These are phyloP conservation scores for Pelmatolapia mariae DNA, from an alignment of 2,113 vertebrate species.

Conservation along the genomic window DNA sequence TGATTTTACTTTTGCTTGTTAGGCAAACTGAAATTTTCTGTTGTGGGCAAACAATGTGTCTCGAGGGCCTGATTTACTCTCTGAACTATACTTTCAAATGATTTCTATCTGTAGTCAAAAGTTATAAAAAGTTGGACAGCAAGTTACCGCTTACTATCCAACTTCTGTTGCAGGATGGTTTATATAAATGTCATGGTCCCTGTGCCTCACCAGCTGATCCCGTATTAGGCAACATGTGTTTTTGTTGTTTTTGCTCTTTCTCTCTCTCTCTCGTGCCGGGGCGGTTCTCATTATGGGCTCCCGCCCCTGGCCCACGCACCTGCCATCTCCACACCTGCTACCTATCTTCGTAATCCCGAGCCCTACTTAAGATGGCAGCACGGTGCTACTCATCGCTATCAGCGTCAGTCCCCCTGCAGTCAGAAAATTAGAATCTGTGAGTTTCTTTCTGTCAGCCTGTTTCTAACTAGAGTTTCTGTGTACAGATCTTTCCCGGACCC, in stretches of 20 bases:
- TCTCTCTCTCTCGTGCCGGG: neutral
- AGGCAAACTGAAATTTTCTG: neutral
- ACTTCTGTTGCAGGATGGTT: neutral
- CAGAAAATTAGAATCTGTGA: neutral
- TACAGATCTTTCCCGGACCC: neutral
- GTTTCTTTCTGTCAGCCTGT: neutral
- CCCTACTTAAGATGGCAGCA: neutral
- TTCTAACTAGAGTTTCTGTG: neutral
- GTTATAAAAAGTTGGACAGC: neutral
- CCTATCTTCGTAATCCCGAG: neutral
- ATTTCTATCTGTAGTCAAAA: neutral
- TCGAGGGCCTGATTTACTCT: neutral
- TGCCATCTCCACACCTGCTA: neutral
- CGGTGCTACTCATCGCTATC: accelerated
- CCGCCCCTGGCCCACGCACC: neutral
- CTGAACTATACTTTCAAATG: neutral
- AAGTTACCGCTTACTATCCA: neutral
- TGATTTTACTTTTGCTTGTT: neutral
- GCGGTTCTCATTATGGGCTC: accelerated
- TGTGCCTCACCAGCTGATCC: neutral
- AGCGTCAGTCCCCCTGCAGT: neutral
- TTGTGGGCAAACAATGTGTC: neutral
- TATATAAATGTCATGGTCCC: neutral
- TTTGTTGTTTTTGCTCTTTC: neutral
- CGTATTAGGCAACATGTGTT: neutral